Conservation (phyloP, 1,140 invertebrate genomes). For the Papilio xuthus region DNA sequence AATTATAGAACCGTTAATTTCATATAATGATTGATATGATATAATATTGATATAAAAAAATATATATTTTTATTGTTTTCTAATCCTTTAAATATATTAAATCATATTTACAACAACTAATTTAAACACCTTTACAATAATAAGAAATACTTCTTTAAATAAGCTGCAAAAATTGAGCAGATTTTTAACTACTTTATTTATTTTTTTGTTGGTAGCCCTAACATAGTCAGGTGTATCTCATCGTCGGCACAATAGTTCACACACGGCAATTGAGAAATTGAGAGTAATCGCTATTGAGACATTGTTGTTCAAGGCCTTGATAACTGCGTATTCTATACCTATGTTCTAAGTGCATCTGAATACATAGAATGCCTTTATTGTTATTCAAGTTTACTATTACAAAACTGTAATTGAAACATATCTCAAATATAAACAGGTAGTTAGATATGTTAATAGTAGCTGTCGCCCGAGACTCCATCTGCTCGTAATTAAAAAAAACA, state of each 20-base stretch:
- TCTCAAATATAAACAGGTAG: neutral
- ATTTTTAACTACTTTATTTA: neutral
- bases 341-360: constrained; percentile 16
- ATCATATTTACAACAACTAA: too few relatives aligned
- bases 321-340: constrained; percentile 40
- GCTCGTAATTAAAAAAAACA: too few relatives aligned
- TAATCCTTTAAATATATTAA: too few relatives aligned
- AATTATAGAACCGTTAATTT: too few relatives aligned
- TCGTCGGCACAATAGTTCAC: constrained; percentile 44
- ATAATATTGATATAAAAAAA: too few relatives aligned
- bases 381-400: neutral
- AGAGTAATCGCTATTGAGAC: constrained; percentile 69
- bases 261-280: constrained; percentile 72
- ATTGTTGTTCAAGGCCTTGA: constrained; percentile 57
- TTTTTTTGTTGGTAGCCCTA: constrained; percentile 18
- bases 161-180: neutral
- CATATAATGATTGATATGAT: too few relatives aligned
- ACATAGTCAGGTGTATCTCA: constrained; percentile 27
- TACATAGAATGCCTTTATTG: constrained; percentile 13
- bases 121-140: too few relatives aligned
- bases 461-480: too few relatives aligned
- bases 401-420: constrained; percentile 10
- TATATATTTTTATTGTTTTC: too few relatives aligned
- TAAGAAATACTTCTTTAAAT: too few relatives aligned
- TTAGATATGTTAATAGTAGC: too few relatives aligned